Percentiles rank a stretch among this genome's conserved stretches.
phyloP scores from a whole-genome alignment of 2,888 invertebrate genomes.

The Rhingia rostrata region DNA sequence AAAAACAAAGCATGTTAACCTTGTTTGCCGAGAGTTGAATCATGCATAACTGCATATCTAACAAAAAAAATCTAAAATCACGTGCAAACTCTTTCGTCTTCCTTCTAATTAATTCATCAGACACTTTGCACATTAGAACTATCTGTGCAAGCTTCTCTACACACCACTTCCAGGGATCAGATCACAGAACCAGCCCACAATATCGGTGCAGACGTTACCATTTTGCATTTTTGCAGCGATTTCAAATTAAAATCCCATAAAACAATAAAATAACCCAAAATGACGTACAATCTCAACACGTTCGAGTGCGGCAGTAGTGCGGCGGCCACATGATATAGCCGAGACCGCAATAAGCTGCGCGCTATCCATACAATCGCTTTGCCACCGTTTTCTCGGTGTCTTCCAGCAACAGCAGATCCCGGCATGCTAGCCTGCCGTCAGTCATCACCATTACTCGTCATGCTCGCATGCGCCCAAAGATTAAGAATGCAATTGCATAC shows the following conservation, averaged over 20 bases:
- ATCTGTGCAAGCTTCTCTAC: neutral
- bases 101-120: constrained; percentile 37
- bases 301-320: constrained; percentile 9
- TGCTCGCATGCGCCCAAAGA: constrained; percentile 74
- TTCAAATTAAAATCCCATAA: constrained; percentile 73
- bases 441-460: constrained; percentile 73
- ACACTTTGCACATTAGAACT: constrained; percentile 25
- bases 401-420: constrained; percentile 21
- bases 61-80: neutral
- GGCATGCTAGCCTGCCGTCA: constrained; percentile 71
- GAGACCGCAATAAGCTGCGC: constrained; percentile 22
- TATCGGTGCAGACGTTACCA: neutral
- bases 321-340: constrained; percentile 50
- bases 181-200: constrained; percentile 48
- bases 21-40: constrained; percentile 8
- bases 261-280: constrained; percentile 72
- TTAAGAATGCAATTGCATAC: constrained; percentile 68
- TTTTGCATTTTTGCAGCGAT: constrained; percentile 66
- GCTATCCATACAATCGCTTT: constrained; percentile 62
- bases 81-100: constrained; percentile 4
- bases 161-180: neutral
- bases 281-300: constrained; percentile 72
- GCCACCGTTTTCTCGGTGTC: constrained; percentile 59
- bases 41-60: constrained; percentile 20
- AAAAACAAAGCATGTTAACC: constrained; percentile 7